phyloP scores from a whole-genome alignment of 2,797 vertebrate genomes.

The Arremon aurantiirostris region DNA sequence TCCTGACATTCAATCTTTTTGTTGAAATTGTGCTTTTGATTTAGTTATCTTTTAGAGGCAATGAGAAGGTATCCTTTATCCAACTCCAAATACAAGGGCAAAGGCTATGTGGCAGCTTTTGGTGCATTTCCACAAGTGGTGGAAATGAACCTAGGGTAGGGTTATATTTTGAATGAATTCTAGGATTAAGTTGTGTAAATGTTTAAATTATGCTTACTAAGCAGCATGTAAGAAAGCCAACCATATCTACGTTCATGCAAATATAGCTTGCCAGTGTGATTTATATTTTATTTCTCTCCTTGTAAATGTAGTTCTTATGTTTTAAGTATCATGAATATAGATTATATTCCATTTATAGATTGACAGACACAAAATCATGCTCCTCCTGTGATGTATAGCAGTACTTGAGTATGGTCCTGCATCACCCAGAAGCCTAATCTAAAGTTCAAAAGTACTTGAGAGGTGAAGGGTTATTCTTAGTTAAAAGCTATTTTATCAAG shows the following conservation, averaged over 20 bases:
- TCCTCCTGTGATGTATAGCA: background rate
- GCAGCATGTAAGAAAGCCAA: background rate
- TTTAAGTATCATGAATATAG: background rate
- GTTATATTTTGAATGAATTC: background rate
- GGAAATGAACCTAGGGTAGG: rapidly evolving
- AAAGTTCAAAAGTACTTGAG: background rate
- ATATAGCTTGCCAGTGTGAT: background rate
- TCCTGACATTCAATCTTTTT: background rate
- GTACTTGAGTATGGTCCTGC: background rate
- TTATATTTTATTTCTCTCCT: background rate
- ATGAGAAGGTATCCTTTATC: background rate
- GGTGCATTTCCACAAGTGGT: background rate
- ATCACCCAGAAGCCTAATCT: background rate
- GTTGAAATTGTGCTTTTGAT: background rate
- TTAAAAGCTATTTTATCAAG: background rate
- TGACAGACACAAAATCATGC: background rate
- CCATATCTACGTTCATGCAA: background rate
- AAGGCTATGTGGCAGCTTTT: background rate
- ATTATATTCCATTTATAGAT: background rate
- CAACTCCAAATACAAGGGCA: background rate
- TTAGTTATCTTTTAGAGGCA: background rate
- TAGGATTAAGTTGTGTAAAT: background rate
- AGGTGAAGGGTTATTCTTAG: background rate
- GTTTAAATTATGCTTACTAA: background rate
- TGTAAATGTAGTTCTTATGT: background rate